Evolutionary conservation across 2,888 invertebrate species (phyloP).

Genomic region (Netelia fuscicornis): DNA sequence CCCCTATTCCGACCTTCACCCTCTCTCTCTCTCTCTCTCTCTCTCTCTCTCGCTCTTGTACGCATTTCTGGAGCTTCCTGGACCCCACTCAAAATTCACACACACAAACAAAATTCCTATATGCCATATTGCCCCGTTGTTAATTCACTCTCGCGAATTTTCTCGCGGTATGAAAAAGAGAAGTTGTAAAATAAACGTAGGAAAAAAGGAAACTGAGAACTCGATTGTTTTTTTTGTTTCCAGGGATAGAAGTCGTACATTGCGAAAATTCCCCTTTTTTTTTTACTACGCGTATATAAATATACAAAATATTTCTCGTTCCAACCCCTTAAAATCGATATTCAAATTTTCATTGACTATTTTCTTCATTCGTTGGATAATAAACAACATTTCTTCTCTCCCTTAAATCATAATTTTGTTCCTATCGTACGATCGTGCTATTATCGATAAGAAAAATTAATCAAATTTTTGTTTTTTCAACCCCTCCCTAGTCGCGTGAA

Average conservation of each 20-base stretch:
- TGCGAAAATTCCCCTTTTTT: constrained; percentile 8
- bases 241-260: background rate
- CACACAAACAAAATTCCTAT: constrained; percentile 45
- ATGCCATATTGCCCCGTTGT: constrained; percentile 53
- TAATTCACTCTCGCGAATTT: constrained; percentile 59
- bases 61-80: constrained; percentile 50
- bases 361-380: too few relatives aligned
- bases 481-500: too few relatives aligned
- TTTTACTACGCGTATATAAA: constrained; percentile 19
- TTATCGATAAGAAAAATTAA: too few relatives aligned
- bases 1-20: too few relatives aligned
- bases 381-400: too few relatives aligned
- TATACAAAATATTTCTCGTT: background rate
- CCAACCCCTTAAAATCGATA: too few relatives aligned
- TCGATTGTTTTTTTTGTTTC: constrained; percentile 21
- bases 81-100: constrained; percentile 47
- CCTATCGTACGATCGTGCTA: too few relatives aligned
- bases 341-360: too few relatives aligned
- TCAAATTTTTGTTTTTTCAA: too few relatives aligned
- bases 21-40: constrained; percentile 57
- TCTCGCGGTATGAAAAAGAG: constrained; percentile 6
- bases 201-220: background rate
- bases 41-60: constrained; percentile 47
- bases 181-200: constrained; percentile 6
- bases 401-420: too few relatives aligned